Conservation (phyloP, 2,888 invertebrate species). For the Brassicogethes aeneus region DNA sequence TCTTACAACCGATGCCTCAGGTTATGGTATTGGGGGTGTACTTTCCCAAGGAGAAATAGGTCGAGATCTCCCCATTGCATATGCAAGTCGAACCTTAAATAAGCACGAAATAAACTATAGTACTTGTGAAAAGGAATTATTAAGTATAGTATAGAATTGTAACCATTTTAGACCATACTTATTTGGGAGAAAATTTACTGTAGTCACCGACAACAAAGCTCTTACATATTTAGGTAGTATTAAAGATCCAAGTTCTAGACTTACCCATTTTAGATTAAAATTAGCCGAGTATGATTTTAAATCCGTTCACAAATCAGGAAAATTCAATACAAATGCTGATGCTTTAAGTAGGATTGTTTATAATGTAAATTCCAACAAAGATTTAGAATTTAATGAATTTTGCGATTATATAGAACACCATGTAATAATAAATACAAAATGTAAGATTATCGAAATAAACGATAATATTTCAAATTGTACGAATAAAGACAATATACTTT, state of each 20-base stretch:
- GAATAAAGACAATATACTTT: too few relatives aligned
- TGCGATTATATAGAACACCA: constrained; percentile 4
- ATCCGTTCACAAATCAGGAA: constrained; percentile 24
- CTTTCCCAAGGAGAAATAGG: too few relatives aligned
- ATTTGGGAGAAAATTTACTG: too few relatives aligned
- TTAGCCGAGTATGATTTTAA: constrained; percentile 26
- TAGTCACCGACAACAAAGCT: too few relatives aligned
- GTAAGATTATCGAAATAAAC: too few relatives aligned
- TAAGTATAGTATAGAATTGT: constrained; percentile 27
- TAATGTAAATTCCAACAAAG: background rate
- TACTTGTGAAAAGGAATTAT: constrained; percentile 29
- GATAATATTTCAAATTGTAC: constrained; percentile 6
- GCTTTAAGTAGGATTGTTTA: constrained; percentile 11
- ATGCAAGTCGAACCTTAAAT: constrained; percentile 24
- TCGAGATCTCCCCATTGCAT: too few relatives aligned
- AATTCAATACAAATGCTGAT: constrained; percentile 24
- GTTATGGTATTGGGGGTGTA: too few relatives aligned
- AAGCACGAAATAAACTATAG: constrained; percentile 27
- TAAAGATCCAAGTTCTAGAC: too few relatives aligned
- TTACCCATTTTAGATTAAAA: too few relatives aligned
- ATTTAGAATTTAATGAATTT: constrained; percentile 5
- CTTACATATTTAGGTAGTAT: too few relatives aligned
- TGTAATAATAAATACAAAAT: constrained; percentile 5
- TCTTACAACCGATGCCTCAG: too few relatives aligned
- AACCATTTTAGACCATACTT: constrained; percentile 31